Evolutionary conservation across 2,113 vertebrate genomes (phyloP).

Genomic region (Holacanthus passer): DNA sequence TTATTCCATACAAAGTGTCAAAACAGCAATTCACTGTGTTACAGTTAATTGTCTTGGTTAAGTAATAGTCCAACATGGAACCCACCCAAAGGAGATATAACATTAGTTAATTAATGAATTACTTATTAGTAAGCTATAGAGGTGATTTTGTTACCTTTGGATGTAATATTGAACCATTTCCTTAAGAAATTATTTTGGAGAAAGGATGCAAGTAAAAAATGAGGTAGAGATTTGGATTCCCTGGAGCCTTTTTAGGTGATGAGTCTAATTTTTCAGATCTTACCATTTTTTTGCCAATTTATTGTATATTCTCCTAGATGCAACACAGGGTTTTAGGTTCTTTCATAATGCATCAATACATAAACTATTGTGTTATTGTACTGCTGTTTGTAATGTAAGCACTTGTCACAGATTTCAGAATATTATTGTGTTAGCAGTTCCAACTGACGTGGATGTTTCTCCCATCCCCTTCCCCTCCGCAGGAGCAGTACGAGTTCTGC

Average conservation of each 20-base stretch:
- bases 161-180: neutral
- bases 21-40: too few relatives aligned
- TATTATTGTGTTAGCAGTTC: neutral
- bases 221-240: neutral
- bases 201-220: too few relatives aligned
- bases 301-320: neutral
- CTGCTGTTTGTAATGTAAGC: neutral
- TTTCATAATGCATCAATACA: neutral
- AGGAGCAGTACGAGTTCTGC: conserved; percentile 99
- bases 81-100: too few relatives aligned
- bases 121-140: too few relatives aligned
- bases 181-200: neutral
- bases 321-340: neutral
- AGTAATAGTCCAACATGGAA: too few relatives aligned
- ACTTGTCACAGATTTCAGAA: neutral
- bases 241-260: neutral
- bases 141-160: neutral
- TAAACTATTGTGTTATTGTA: neutral
- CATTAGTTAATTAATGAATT: too few relatives aligned
- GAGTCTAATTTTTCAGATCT: neutral
- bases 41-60: too few relatives aligned
- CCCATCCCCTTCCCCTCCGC: neutral
- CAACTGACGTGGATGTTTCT: conserved; percentile 7
- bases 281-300: neutral
- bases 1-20: neutral